Evolutionary conservation across 2,888 invertebrate species (phyloP).

Genomic region (Teleogryllus oceanicus): DNA sequence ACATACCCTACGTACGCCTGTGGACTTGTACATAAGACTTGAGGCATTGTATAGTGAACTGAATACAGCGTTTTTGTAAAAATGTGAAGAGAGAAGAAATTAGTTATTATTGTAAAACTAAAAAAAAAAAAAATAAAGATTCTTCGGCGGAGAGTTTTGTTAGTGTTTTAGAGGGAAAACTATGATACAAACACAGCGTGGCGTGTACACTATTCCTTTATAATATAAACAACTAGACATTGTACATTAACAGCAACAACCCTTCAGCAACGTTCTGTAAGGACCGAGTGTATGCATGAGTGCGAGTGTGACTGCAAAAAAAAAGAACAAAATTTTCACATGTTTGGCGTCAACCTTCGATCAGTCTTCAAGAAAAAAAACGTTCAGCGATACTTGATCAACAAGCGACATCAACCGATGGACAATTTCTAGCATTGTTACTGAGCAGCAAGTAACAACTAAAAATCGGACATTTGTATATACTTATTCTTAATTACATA

Average conservation of each 20-base stretch:
- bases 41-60: conserved; percentile 18
- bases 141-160: not conserved
- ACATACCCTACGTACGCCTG: conserved; percentile 1
- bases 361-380: not conserved
- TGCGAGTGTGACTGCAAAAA: not conserved
- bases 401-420: not conserved
- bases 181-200: not conserved
- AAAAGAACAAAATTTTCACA: not conserved
- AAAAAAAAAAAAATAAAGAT: not conserved
- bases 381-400: not conserved
- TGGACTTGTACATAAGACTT: conserved; percentile 18
- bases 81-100: conserved; percentile 7
- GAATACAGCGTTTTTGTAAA: conserved; percentile 10
- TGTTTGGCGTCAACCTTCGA: not conserved
- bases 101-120: not conserved
- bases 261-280: not conserved
- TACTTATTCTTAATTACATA: not conserved
- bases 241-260: not conserved
- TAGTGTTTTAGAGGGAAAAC: conserved; percentile 12
- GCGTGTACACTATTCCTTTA: conserved; percentile 18
- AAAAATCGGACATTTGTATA: not conserved
- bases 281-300: not conserved
- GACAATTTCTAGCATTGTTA: conserved; percentile 10
- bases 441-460: not conserved
- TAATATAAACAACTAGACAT: not conserved